Percentiles rank a stretch among this genome's conserved stretches.
These are phyloP conservation scores for Mythimna albipuncta DNA, from an alignment of 2,888 invertebrate species.

Conservation along the genomic window DNA sequence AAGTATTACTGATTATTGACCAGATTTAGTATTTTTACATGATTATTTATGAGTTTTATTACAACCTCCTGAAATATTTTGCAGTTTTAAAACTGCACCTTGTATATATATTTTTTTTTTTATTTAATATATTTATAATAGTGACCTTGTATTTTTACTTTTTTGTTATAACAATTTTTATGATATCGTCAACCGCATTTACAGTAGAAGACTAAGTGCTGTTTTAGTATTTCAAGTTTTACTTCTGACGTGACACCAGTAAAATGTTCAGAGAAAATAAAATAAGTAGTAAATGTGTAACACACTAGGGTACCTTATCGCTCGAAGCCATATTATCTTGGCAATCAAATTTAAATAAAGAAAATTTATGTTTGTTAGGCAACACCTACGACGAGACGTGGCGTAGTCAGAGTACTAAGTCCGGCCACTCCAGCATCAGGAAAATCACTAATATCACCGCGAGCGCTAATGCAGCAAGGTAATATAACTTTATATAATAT, in stretches of 20 bases:
- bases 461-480: conserved; percentile 86
- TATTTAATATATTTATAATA: too few species aligned
- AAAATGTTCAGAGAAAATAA: not conserved
- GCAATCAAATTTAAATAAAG: not conserved
- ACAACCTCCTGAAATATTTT: too few species aligned
- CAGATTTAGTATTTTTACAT: too few species aligned
- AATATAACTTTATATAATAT: conserved; percentile 24
- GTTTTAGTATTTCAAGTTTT: not conserved
- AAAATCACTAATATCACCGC: conserved; percentile 88
- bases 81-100: too few species aligned
- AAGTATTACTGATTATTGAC: too few species aligned
- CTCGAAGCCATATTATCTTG: not conserved
- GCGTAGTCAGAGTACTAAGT: conserved; percentile 85
- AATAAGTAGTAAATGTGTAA: not conserved
- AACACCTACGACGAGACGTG: conserved; percentile 76
- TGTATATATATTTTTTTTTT: too few species aligned
- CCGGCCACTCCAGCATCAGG: conserved; percentile 84
- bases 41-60: too few species aligned
- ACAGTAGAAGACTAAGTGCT: not conserved
- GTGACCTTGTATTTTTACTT: not conserved
- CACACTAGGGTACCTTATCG: not conserved
- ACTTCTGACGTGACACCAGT: not conserved
- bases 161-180: not conserved
- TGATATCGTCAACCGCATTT: not conserved
- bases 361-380: conserved; percentile 60